Evolutionary conservation across 2,797 vertebrate species (phyloP), one percentile per base, ranked within the genome.

Genomic region (Eleutherodactylus coqui): DNA sequence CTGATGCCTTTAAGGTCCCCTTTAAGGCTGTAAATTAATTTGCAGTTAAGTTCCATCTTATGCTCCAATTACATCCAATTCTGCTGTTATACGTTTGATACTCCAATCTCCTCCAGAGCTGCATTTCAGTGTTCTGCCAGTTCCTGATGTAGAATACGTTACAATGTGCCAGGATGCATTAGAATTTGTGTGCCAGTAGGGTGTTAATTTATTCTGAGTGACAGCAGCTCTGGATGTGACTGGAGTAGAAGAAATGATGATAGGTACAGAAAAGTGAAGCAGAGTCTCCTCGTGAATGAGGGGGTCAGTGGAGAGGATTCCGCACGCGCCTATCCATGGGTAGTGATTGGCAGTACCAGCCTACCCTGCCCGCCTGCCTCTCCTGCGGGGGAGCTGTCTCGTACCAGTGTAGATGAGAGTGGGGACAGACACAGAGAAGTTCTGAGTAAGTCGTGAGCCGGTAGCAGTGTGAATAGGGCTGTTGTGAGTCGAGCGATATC

Each of bases 371-470:
- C 95, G 93, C 93, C 93, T 95, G 93, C 90, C 88, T 90, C 92
- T 91, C 92, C 93, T 94, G 93, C 93, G 90, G 94, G 95, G 91
- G 92, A 94, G 94, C 91, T 88, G 94, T 94, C 94, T 94, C 97
- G 93, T 99, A 99, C 98, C 98, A 94, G 97, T 96, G 93, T 98
- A 99, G 96, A 99, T 96, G 97, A 99, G 98, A 92, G 98, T 99
- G 95, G 98, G 97, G 93, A 99, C 97, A 96, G 98, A 99, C 95
- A 99, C 96, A 96, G 98, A 99, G 97, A 99, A 98, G 96, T 96
- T 98, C 97, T 99, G 97, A 95, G 97, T 97, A 93, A 99, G 96
- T 90, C 96, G 96, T 92, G 97, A 96, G 95, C 96, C 97, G 95
- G 96, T 95, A 94, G 97, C 96, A 91, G 96, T 96, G 95, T 99